Base-by-base conservation (phyloP, 2,888 invertebrate genomes). In the Drosophila silvestris region DNA sequence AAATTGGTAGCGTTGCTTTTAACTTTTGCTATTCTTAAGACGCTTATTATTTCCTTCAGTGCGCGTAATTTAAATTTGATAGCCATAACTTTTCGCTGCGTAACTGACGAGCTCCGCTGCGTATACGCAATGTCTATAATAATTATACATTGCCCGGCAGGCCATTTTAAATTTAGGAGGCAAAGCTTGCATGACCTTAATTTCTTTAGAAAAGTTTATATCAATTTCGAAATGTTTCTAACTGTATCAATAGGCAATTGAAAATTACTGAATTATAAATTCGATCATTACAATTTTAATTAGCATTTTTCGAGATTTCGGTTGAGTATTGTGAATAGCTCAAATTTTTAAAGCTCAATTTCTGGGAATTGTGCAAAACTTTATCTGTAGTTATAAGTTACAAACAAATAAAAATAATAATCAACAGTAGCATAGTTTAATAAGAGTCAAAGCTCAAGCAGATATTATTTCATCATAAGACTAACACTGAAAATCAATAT, bases 21-120 rank as follows among this genome's bases (percentile, higher is more conserved):
- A 83, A 83, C 85, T 87, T 85, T 69, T 66, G 62, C 71, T 71
- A 75, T 85, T 77, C 88, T 82, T 70, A 53, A 69, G 71, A 74
- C 76, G 74, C 58, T 64, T 59, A 64, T 61, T 61, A 72, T 71
- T 65, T 57, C 41, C 37, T 72, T 35, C 30, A 47, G 35, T 50
- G 33, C 19, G 53, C 28, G 53, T 62, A 72, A 79, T 63, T 67
- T 71, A 33, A 57, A 79, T 68, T 70, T 70, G 68, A 81, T 80
- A 73, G 47, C 53, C 54, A 71, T 71, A 71, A 70, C 56, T 81
- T 70, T 52, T 10, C 47, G 19, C 51, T 30, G 41, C 52, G 30
- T 51, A 19, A 26, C 26, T 22, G 26, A 33, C 16, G 19, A 30
- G 16, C 59, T n/a, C 37, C 22, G 41, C 22, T 44, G 63, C 70